Base-by-base conservation (phyloP, 1,140 invertebrate species). In the Drosophila grimshawi region DNA sequence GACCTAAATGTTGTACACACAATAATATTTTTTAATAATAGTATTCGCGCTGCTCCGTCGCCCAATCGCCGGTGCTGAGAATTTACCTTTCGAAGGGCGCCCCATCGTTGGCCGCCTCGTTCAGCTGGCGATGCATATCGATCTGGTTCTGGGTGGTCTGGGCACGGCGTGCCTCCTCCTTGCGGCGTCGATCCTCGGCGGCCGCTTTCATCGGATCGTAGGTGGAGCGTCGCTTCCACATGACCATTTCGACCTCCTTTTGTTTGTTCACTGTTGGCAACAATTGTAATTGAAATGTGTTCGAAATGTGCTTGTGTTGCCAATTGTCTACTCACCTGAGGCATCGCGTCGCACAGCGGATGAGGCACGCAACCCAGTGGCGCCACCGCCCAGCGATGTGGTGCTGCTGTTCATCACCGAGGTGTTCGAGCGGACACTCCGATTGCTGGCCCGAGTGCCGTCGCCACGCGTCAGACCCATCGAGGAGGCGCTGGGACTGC, bases 131-230 rank as follows among this genome's bases (percentile, higher is more conserved):
- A 63, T 92, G 89, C 3, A 61, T 57, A 45, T 78, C 57, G 7
- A 41, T 3, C 51, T 62, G 56, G 8, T 56, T 5, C 29, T 65
- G 43, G 10, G 68, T 3, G 8, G 33, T 71, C 30, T 81, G 82
- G 3, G 78, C 67, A 30, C 86, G 83, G 0, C 92, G 89, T 4
- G 93, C 92, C 60, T 93, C 93, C 43, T 93, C 93, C 62, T 93
- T 93, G 81, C 95, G 95, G 43, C 94, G 94, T 75, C 95, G 96
- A 32, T 95, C 97, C 82, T 97, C 95, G 5, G 96, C 96, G 3
- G 97, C 97, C 8, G 96, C 96, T 85, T 97, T 97, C 94, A 97
- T 95, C 3, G 97, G 97, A 93, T 98, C 97, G 92, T 98, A 98
- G 79, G 95, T 97, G 85, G 97, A 97, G 66, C 97, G 93, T 65